Conservation (phyloP, 2,888 invertebrate genomes). For the Sycophila texana region DNA sequence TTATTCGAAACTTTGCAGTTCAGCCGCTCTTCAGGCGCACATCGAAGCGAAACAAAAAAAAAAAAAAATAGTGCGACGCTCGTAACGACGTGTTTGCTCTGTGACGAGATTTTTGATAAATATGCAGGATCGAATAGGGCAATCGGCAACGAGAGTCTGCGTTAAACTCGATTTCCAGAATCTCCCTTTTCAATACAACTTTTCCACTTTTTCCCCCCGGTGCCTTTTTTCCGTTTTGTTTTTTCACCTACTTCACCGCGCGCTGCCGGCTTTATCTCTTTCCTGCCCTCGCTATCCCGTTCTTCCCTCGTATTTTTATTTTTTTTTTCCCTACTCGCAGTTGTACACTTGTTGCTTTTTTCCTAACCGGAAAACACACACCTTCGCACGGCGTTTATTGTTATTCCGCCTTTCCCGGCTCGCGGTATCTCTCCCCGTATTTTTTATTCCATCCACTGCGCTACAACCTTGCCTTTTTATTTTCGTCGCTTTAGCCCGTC, state of each 20-base stretch:
- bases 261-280: slow-evolving; percentile 5
- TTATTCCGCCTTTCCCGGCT: slow-evolving; percentile 5
- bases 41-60: not conserved
- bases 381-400: slow-evolving; percentile 21
- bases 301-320: not conserved
- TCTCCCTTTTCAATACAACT: slow-evolving; percentile 43
- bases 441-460: not conserved
- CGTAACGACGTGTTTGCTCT: not conserved
- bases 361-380: slow-evolving; percentile 10
- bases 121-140: not conserved
- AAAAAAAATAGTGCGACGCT: too few species aligned
- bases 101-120: not conserved
- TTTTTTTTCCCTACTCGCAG: not conserved
- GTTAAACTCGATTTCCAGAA: slow-evolving; percentile 42
- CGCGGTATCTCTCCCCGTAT: not conserved
- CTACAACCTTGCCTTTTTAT: not conserved
- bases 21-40: not conserved
- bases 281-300: not conserved
- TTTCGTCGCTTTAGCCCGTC: not conserved
- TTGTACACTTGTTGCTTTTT: not conserved
- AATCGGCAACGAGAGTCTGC: too few species aligned
- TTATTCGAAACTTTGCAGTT: not conserved
- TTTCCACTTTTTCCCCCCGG: slow-evolving; percentile 22
- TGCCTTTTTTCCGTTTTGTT: slow-evolving; percentile 10
- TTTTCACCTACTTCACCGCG: slow-evolving; percentile 3